Conservation (phyloP, 1,140 invertebrate genomes). For the Dendroctonus valens region DNA sequence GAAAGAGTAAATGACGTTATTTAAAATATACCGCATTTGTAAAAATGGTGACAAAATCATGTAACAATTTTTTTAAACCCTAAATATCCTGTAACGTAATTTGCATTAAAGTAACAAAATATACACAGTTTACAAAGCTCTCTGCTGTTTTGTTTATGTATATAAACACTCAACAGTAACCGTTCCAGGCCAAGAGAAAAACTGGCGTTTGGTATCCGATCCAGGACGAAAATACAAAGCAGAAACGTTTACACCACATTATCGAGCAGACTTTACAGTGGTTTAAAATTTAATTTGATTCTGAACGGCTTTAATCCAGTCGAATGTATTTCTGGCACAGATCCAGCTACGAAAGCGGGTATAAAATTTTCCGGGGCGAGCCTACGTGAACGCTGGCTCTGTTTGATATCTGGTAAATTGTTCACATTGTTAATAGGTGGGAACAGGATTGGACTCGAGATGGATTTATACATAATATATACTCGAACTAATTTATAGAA, state of each 20-base stretch:
- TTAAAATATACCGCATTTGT: no score
- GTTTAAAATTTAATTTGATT: slow-evolving; percentile 40
- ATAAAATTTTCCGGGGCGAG: slow-evolving; percentile 37
- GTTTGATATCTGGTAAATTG: slow-evolving; percentile 35
- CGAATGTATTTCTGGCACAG: slow-evolving; percentile 28
- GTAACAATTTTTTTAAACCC: no score
- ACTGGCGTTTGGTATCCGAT: slow-evolving; percentile 12
- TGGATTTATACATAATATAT: no score
- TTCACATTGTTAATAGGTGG: slow-evolving; percentile 35
- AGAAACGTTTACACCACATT: slow-evolving; percentile 27
- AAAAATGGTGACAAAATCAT: no score
- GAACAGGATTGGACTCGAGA: slow-evolving; percentile 13
- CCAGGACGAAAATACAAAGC: slow-evolving; percentile 22
- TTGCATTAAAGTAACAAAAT: no score
- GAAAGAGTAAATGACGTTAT: no score
- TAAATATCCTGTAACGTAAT: no score
- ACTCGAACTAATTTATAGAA: no score
- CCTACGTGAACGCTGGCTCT: slow-evolving; percentile 33
- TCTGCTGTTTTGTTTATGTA: slow-evolving; percentile 10
- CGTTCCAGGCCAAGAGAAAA: slow-evolving; percentile 14
- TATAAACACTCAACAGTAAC: slow-evolving; percentile 8
- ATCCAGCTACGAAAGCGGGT: slow-evolving; percentile 40
- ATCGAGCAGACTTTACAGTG: slow-evolving; percentile 39
- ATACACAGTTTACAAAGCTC: no score
- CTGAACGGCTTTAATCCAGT: slow-evolving; percentile 28